Evolutionary conservation across 2,888 invertebrate species (phyloP).

Genomic region (Hirtodrosophila duncani): DNA sequence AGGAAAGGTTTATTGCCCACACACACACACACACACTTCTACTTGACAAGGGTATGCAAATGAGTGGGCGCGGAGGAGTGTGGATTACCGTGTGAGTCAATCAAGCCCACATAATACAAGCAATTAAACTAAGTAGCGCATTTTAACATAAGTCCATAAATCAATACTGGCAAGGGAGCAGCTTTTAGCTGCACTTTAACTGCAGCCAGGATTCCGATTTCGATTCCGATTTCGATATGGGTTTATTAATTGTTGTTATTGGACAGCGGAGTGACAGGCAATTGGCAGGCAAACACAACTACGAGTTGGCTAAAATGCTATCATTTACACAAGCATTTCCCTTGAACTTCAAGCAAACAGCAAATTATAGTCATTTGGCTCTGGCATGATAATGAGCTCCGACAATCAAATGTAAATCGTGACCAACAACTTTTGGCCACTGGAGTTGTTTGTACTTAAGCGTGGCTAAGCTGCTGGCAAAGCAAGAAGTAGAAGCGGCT

Average conservation of each 20-base stretch:
- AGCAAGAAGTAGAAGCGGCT: conserved; percentile 11
- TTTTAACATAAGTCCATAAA: conserved; percentile 48
- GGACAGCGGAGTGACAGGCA: too few relatives aligned
- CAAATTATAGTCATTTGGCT: conserved; percentile 38
- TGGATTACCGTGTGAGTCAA: conserved; percentile 8
- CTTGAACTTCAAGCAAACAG: conserved; percentile 22
- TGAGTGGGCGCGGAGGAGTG: not conserved
- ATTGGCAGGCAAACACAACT: too few relatives aligned
- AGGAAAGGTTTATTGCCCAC: conserved; percentile 25
- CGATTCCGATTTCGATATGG: conserved; percentile 23
- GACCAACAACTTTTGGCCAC: conserved; percentile 1
- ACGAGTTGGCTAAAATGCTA: too few relatives aligned
- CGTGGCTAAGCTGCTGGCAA: conserved; percentile 9
- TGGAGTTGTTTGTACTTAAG: conserved; percentile 9
- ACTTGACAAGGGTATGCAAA: not conserved
- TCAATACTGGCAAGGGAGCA: conserved; percentile 39
- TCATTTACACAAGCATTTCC: conserved; percentile 18
- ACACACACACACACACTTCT: conserved; percentile 1
- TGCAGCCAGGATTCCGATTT: too few relatives aligned
- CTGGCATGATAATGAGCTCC: conserved; percentile 7
- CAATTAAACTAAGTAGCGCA: conserved; percentile 67
- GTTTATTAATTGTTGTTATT: conserved; percentile 64
- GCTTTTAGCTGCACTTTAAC: not conserved
- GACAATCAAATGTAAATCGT: conserved; percentile 31
- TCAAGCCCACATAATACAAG: conserved; percentile 40